These are phyloP conservation scores for Azorinus chamasolen DNA, from an alignment of 2,888 invertebrate species.

Conservation along the genomic window DNA sequence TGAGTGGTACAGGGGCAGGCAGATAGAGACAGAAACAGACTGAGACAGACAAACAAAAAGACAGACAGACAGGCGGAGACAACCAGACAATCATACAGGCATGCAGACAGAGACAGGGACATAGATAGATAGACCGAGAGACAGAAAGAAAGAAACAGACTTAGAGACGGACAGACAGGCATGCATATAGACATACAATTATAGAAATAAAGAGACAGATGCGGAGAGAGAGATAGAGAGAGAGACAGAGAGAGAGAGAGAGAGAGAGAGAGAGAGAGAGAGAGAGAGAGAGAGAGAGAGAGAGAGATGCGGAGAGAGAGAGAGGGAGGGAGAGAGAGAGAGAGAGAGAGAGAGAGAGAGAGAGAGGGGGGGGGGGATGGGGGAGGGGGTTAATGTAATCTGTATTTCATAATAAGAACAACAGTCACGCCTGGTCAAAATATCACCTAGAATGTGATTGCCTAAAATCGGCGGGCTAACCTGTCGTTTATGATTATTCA, in stretches of 20 bases:
- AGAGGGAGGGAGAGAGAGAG: conserved; percentile 6
- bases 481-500: too few species aligned
- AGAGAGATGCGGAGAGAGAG: conserved; percentile 8
- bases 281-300: conserved; percentile 11
- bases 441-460: too few species aligned
- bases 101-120: too few species aligned
- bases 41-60: conserved; percentile 6
- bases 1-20: conserved; percentile 3
- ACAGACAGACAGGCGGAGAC: neutral
- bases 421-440: too few species aligned
- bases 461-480: too few species aligned
- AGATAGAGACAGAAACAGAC: conserved; percentile 5
- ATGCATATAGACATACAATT: too few species aligned
- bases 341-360: conserved; percentile 11
- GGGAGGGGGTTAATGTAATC: too few species aligned
- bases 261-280: conserved; percentile 12
- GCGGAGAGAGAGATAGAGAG: too few species aligned
- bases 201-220: too few species aligned
- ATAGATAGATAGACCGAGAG: too few species aligned
- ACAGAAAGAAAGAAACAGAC: neutral
- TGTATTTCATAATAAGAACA: too few species aligned
- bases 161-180: neutral
- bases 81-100: neutral
- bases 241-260: conserved; percentile 6
- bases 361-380: neutral